Percentiles rank a stretch among this genome's conserved stretches.
Evolutionary conservation across 2,888 invertebrate species (phyloP).

Genomic region (Phaonia tiefii): DNA sequence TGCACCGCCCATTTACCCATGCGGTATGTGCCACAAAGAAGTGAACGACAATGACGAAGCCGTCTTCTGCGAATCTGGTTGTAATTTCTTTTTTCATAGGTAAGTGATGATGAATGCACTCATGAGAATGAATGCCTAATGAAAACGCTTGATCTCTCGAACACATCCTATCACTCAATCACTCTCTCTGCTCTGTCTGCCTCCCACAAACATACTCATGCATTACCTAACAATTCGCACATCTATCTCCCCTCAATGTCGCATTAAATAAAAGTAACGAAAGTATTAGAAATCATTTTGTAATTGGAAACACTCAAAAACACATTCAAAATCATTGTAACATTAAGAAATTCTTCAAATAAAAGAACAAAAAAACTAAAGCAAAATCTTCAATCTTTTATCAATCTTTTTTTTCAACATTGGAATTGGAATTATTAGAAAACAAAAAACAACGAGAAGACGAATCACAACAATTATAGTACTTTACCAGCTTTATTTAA

Average conservation of each 20-base stretch:
- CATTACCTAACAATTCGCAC: not conserved
- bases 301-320: constrained; percentile 11
- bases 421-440: constrained; percentile 1
- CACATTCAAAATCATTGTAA: constrained; percentile 16
- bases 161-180: constrained; percentile 3
- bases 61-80: constrained; percentile 97
- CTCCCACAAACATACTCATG: not conserved
- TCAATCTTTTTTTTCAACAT: constrained; percentile 2
- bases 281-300: constrained; percentile 16
- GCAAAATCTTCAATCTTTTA: constrained; percentile 17
- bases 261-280: too few relatives aligned
- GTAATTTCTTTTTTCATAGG: constrained; percentile 99
- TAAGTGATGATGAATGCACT: constrained; percentile 78
- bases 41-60: constrained; percentile 99
- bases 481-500: too few relatives aligned
- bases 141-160: not conserved
- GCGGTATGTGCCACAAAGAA: constrained; percentile 98
- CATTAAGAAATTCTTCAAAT: constrained; percentile 7
- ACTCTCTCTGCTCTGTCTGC: not conserved
- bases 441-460: too few relatives aligned
- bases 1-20: constrained; percentile 98
- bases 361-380: constrained; percentile 6
- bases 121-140: constrained; percentile 9
- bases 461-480: too few relatives aligned
- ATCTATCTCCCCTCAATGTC: too few relatives aligned